Evolutionary conservation across 1,140 invertebrate genomes (phyloP).

Genomic region (Pseudomyrmex concolor): DNA sequence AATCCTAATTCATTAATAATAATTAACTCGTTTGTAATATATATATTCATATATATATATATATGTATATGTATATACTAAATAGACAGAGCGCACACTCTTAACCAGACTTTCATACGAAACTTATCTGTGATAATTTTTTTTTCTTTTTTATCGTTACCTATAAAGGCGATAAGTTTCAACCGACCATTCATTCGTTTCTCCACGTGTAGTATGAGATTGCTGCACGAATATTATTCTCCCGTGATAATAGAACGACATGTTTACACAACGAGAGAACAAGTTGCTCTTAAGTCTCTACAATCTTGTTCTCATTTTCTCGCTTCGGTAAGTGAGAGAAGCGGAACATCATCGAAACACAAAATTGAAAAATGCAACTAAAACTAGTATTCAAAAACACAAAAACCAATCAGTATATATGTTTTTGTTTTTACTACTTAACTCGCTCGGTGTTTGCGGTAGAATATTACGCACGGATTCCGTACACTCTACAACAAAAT

Average conservation of each 20-base stretch:
- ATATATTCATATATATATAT: no score
- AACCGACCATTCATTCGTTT: constrained; percentile 37
- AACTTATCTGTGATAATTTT: constrained; percentile 68
- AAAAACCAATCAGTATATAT: constrained; percentile 11
- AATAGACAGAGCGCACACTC: constrained; percentile 69
- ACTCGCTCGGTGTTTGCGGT: neutral
- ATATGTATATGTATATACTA: constrained; percentile 61
- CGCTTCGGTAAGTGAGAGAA: neutral
- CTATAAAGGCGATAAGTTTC: constrained; percentile 63
- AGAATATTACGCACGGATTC: neutral
- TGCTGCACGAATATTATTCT: constrained; percentile 62
- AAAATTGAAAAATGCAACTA: constrained; percentile 30
- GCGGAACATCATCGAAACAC: neutral
- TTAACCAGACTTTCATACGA: constrained; percentile 67
- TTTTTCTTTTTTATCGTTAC: constrained; percentile 55
- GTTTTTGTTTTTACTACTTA: neutral
- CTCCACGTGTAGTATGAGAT: constrained; percentile 42
- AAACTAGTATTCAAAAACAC: constrained; percentile 27
- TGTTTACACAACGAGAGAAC: neutral
- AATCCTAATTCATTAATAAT: constrained; percentile 74
- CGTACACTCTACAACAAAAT: neutral
- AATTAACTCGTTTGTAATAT: constrained; percentile 71
- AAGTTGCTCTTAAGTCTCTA: constrained; percentile 2
- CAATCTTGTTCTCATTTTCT: neutral
- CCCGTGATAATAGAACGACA: neutral